Evolutionary conservation across 2,888 invertebrate species (phyloP), one percentile per base, ranked within the genome.

Genomic region (Axea sp.): DNA sequence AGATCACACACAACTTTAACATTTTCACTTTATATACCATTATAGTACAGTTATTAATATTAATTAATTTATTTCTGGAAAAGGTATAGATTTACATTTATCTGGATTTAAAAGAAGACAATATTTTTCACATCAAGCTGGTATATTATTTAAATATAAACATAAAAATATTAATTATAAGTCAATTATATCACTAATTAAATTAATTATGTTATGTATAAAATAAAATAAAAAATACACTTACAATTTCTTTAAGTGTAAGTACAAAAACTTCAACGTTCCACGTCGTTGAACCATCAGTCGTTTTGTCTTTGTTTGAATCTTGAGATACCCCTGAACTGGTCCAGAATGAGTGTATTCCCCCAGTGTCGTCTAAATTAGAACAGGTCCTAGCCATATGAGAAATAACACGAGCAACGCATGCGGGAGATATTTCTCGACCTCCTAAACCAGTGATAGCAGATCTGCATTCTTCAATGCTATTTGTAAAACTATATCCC

Each of bases 231-330:
- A n/a, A n/a, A n/a, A n/a, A n/a, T n/a, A n/a, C n/a, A 86, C 89
- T 86, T 76, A 94, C 94, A 76, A 96, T 89, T 86, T 98, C 97
- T 86, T 96, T 96, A 15, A 97, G 88, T n/a, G 95, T 93, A 86
- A 96, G 95, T 30, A 97, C 94, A 85, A 98, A 97, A 55, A 96
- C 92, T 84, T 98, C 98, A 6, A 96, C 92, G 87, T 97, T 97
- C 98, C 98, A 99, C 1, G 94, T 91, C 30, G 85, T 92, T 86
- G 88, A 90, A 14, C 71, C 77, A 26, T 87, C 84, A 11, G 77
- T 64, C 8, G 84, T 68, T 75, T 87, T 87, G 60, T 88, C 85
- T 73, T 89, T 83, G 2, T 85, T 84, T 0, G 86, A 79, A 31
- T 91, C 91, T 73, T 92, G 91, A 77, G 91, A 90, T n/a, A 88